Evolutionary conservation across 2,888 invertebrate genomes (phyloP).

Genomic region (Phengaris arion): DNA sequence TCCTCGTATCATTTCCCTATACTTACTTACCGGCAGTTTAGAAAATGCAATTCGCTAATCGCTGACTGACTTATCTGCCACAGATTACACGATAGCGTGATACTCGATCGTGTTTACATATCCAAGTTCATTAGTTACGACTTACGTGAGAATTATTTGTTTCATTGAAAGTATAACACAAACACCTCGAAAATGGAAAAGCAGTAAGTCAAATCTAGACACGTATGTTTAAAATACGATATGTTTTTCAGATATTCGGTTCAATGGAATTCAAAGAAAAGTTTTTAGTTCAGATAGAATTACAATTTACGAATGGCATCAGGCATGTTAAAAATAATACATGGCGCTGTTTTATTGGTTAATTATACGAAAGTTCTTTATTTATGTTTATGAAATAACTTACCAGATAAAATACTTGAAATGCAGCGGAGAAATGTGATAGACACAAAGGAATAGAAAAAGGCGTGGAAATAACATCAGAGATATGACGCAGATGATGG

Average conservation of each 20-base stretch:
- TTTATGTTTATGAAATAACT: not conserved
- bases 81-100: not conserved
- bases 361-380: not conserved
- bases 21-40: not conserved
- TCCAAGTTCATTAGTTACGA: not conserved
- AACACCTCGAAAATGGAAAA: not conserved
- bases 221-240: not conserved
- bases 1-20: not conserved
- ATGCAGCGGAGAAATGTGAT: not conserved
- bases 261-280: not conserved
- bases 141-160: not conserved
- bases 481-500: not conserved
- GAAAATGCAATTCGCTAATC: not conserved
- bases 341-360: not conserved
- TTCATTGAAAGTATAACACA: not conserved
- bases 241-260: not conserved
- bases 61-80: not conserved
- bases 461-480: not conserved
- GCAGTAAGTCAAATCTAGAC: not conserved
- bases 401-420: not conserved
- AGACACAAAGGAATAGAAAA: not conserved
- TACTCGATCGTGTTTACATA: not conserved
- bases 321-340: not conserved
- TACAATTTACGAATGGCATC: not conserved
- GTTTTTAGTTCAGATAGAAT: not conserved